phyloP scores from a whole-genome alignment of 2,797 vertebrate genomes.

The Phataginus tricuspis region DNA sequence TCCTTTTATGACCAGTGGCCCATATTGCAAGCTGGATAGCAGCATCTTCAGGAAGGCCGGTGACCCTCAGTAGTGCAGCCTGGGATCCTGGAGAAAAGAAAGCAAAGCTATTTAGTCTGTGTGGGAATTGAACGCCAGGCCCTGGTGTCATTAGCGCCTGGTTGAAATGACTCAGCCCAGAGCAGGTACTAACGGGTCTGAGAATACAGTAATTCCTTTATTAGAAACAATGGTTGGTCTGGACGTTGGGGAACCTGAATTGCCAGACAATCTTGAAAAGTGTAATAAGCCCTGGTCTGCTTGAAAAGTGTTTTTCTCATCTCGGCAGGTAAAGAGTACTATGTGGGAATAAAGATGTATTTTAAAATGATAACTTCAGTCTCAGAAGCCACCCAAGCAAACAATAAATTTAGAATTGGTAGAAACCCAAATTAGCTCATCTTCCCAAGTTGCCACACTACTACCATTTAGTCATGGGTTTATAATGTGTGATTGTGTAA shows the following conservation, averaged over 20 bases:
- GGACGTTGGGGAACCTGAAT: not conserved
- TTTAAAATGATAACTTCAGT: slow-evolving; percentile 13
- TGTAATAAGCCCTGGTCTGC: slow-evolving; percentile 6
- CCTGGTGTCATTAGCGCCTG: slow-evolving; percentile 44
- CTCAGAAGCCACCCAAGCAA: slow-evolving; percentile 5
- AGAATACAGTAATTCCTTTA: slow-evolving; percentile 20
- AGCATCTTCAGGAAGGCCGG: not conserved
- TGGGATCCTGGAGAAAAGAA: not conserved
- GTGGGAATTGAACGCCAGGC: slow-evolving; percentile 31
- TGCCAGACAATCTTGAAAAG: not conserved
- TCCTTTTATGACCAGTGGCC: not conserved
- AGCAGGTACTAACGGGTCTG: not conserved
- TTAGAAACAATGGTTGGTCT: slow-evolving; percentile 41
- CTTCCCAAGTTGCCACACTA: not conserved
- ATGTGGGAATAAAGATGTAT: not conserved
- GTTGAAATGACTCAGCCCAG: not conserved
- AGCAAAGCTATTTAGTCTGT: not conserved
- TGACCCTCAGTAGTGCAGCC: not conserved
- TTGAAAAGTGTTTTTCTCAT: not conserved
- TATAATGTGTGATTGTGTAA: not conserved
- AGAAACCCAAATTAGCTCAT: not conserved
- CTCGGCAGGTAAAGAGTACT: not conserved
- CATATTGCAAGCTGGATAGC: not conserved
- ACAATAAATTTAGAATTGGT: slow-evolving; percentile 4
- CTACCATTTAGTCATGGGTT: not conserved